Evolutionary conservation across 2,113 vertebrate genomes (phyloP).

Genomic region (Promerops cafer): DNA sequence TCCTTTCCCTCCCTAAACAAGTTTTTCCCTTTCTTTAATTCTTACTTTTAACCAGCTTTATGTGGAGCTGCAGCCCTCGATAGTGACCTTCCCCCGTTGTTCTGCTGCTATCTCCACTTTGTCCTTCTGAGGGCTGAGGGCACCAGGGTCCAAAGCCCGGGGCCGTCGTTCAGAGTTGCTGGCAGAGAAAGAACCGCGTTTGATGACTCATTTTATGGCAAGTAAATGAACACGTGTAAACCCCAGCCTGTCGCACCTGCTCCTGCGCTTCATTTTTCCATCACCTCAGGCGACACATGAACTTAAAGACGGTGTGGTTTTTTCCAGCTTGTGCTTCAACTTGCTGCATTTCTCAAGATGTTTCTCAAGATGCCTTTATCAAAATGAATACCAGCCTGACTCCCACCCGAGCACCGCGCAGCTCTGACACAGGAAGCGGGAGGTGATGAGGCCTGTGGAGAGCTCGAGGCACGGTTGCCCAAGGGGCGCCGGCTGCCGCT

Average conservation of each 20-base stretch:
- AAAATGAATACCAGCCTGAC: background rate
- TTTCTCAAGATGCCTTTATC: background rate
- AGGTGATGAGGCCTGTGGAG: no score
- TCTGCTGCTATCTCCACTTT: background rate
- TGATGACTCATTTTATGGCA: background rate
- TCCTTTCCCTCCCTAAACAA: background rate
- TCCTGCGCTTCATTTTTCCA: background rate
- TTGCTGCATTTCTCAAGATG: background rate
- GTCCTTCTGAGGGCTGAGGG: background rate
- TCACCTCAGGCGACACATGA: background rate
- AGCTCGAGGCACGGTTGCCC: background rate
- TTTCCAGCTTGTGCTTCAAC: background rate
- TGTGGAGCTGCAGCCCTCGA: fast-evolving
- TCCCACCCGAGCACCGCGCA: background rate
- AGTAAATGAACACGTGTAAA: background rate
- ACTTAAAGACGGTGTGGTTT: background rate
- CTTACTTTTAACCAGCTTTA: background rate
- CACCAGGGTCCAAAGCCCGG: fast-evolving
- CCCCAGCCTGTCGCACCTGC: background rate
- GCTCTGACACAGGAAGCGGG: background rate
- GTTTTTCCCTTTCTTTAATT: background rate
- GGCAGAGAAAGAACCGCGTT: background rate
- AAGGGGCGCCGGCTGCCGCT: background rate
- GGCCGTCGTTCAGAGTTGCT: background rate
- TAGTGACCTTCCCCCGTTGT: background rate